Evolutionary conservation across 2,113 vertebrate genomes (phyloP), one percentile per base, ranked within the genome.

Genomic region (Sturnus vulgaris): DNA sequence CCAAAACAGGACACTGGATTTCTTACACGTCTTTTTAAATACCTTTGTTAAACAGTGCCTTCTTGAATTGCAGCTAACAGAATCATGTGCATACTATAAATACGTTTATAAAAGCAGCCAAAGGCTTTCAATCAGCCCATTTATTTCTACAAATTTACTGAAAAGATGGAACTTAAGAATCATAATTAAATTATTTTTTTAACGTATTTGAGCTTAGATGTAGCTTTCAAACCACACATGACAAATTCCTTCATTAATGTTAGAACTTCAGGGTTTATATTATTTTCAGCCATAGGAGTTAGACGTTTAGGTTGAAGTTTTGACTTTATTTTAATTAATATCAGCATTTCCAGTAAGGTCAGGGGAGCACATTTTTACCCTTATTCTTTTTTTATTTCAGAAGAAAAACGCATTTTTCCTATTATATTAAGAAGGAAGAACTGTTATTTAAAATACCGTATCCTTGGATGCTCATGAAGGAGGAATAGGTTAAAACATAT

Each of bases 1-100:
- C 17, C 2, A 3, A 57, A 71, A 23, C 7, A 22, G 50, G 6
- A 31, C 16, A 56, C 0, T 2, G 8, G 35, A 56, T 15, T 50
- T 31, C 12, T 40, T 35, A 10, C 11, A 40, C 8, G 25, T 46
- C 16, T 65, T n/a, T 23, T 47, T 65, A 35, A 77, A 56, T 60
- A 57, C 7, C 12, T 70, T 61, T 71, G 14, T 30, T 73, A 42
- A 28, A 53, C 7, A 11, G n/a, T 30, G 24, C 19, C 25, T 70
- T 30, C 15, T 64, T 59, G 21, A n/a, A 39, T 17, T 92, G 23
- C 35, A 81, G n/a, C 14, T 53, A 49, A 20, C 20, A 55, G 25
- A 64, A 44, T 31, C 1, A 1, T 27, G 39, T 10, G 28, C 31
- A 27, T 37, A 25, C 19, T 64, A 17, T 12, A 53, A 23, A 27